These are phyloP conservation scores for Urocynchramus pylzowi DNA, from an alignment of 2,113 vertebrate species.

Conservation along the genomic window DNA sequence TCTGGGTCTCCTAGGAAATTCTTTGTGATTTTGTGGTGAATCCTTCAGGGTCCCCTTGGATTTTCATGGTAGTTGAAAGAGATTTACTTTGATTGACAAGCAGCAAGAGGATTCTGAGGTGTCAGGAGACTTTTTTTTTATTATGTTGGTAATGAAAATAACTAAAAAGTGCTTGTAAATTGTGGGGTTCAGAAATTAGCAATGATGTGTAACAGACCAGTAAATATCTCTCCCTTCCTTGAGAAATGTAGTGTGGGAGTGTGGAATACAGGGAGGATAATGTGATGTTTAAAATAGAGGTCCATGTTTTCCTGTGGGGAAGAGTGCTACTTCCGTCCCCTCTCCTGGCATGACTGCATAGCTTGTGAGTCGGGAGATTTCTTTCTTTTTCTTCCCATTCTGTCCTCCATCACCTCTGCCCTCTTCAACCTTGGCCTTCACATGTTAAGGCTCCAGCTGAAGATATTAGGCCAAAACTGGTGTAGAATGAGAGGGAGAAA, in stretches of 20 bases:
- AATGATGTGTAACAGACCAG: background rate
- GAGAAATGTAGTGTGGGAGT: background rate
- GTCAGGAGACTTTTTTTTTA: background rate
- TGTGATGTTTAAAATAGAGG: background rate
- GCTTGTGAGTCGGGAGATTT: background rate
- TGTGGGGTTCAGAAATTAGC: background rate
- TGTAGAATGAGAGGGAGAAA: background rate
- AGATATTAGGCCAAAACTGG: background rate
- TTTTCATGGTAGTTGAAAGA: background rate
- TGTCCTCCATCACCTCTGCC: background rate
- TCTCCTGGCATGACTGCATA: background rate
- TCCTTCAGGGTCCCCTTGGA: background rate
- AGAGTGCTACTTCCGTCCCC: background rate
- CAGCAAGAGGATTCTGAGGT: background rate
- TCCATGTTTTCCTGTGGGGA: background rate
- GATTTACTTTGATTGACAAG: background rate
- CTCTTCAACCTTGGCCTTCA: background rate
- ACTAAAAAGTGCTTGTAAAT: background rate
- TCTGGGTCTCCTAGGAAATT: background rate
- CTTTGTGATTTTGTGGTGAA: slow-evolving; percentile 1
- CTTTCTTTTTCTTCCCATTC: background rate
- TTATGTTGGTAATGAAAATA: background rate
- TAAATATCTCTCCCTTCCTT: background rate
- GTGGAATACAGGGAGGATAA: background rate
- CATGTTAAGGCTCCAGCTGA: background rate